Base-by-base conservation (phyloP, 1,140 invertebrate genomes). In the Listronotus oregonensis region DNA sequence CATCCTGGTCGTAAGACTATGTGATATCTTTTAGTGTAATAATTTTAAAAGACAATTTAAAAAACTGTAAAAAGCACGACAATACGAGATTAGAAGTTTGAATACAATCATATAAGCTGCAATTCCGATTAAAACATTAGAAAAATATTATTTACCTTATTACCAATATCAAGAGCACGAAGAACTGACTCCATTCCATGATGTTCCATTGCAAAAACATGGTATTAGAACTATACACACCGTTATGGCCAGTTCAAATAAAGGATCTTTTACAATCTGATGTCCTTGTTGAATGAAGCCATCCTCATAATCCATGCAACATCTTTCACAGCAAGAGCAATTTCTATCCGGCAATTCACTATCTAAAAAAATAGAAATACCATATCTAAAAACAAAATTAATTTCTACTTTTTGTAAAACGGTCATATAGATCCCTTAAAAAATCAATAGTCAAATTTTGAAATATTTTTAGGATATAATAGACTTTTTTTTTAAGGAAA, bases 151-250 rank as follows among this genome's bases (percentile, higher is more conserved):
- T 21, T 56, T 82, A 92, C 93, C 85, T 94, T 93, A 82, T 95
- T 95, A 75, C 93, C 93, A 80, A 93, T 88, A 82, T 93, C 91
- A 73, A 95, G 84, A 46, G 90, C 87, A 76, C 88, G 86, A 64
- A 90, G 86, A 72, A 94, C 86, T 66, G 86, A 88, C 75, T 92
- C 89, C 92, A 95, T 95, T 31, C 92, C 92, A 76, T 95, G 91
- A 81, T 95, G 93, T 77, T 96, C 93, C 80, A 93, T 83, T 14
- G 94, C 50, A 96, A 83, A 75, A 95, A 94, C 62, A 92, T 87
- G 40, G 93, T 96, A 79, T 96, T 96, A 95, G 78, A 55, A 95
- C 88, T 73, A 96, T 96, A 79, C 92, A 95, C 32, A 92, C 84
- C 12, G 92, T 96, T 73, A 96, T 95, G 69, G 90, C 88, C 65